phyloP scores from a whole-genome alignment of 2,113 vertebrate species.

The Heptranchias perlo region DNA sequence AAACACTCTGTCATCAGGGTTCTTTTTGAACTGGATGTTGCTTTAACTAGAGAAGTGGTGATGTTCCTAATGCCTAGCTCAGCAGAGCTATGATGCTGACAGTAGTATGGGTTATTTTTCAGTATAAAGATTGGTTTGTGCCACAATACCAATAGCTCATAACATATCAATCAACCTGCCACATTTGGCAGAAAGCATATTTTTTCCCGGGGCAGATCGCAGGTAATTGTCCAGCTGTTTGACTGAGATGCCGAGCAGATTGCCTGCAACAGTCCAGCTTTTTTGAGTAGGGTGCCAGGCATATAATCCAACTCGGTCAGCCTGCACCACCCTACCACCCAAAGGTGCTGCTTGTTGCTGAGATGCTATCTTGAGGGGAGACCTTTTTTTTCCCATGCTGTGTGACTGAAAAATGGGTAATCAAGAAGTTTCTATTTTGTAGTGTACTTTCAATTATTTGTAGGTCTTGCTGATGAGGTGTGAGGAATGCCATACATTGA shows the following conservation, averaged over 20 bases:
- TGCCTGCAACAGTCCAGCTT: background rate
- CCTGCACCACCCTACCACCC: background rate
- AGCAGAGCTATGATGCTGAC: background rate
- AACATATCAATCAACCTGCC: background rate
- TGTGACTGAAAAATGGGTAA: background rate
- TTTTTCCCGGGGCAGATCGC: background rate
- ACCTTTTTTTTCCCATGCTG: background rate
- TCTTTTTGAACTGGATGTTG: background rate
- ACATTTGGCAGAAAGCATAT: background rate
- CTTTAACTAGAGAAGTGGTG: background rate
- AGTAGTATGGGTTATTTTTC: background rate
- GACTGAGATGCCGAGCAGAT: background rate
- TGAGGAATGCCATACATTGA: background rate
- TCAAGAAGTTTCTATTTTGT: conserved; percentile 14
- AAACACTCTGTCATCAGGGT: background rate
- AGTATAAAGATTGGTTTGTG: background rate
- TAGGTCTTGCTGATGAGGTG: conserved; percentile 23
- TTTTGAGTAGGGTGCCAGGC: background rate
- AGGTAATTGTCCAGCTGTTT: background rate
- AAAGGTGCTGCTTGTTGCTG: background rate
- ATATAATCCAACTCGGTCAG: background rate
- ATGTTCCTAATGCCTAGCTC: background rate
- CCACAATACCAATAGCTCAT: background rate
- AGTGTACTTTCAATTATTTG: background rate
- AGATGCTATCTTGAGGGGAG: background rate